Percentiles rank a stretch among this genome's conserved stretches.
phyloP scores from a whole-genome alignment of 35 echinoderm and acorn worm species.

The Chiridota heheva region DNA sequence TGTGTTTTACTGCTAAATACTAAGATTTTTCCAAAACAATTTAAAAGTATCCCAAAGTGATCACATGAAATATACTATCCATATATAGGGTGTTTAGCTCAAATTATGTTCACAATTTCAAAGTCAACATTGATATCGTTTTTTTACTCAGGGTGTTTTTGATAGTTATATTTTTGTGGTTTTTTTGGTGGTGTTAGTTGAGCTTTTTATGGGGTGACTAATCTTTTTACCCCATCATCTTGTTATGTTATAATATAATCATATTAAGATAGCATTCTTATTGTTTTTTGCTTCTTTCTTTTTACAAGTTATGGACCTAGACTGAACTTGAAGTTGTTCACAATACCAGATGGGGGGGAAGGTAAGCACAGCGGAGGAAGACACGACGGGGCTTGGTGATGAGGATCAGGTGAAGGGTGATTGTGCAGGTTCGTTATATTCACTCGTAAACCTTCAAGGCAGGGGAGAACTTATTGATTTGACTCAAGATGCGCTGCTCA shows the following conservation, averaged over 20 bases:
- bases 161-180: neutral
- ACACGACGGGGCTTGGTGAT: conserved; percentile 57
- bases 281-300: neutral
- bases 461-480: conserved; percentile 74
- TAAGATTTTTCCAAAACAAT: no score
- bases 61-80: no score
- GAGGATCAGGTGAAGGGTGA: conserved; percentile 65
- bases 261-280: neutral
- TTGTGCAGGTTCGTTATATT: conserved; percentile 41
- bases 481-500: conserved; percentile 28
- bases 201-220: neutral
- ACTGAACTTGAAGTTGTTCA: neutral
- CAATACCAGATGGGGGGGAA: conserved; percentile 54
- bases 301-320: neutral
- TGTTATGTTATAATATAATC: neutral
- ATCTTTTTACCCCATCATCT: neutral
- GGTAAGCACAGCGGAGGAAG: conserved; percentile 11
- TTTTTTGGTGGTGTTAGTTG: no score
- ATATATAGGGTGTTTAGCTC: no score
- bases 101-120: no score
- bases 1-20: no score
- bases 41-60: no score
- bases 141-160: neutral
- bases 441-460: conserved; percentile 68
- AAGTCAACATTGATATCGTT: no score